These are phyloP conservation scores for Danaus chrysippus DNA, from an alignment of 2,888 invertebrate species.

Conservation along the genomic window DNA sequence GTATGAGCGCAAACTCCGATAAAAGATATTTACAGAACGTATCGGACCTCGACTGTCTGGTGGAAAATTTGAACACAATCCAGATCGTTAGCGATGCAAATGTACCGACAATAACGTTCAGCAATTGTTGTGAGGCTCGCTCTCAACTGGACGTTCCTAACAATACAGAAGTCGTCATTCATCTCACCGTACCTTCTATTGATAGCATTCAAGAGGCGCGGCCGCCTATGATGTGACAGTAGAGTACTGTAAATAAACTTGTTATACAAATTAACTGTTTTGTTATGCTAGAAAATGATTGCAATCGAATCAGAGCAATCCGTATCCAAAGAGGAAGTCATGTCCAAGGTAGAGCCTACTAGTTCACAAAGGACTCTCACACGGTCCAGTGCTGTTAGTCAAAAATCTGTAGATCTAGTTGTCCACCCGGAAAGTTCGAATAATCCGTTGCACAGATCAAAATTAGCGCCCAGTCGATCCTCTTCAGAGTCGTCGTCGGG, in stretches of 20 bases:
- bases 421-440: slow-evolving; percentile 71
- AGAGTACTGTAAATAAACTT: slow-evolving; percentile 21
- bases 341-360: slow-evolving; percentile 58
- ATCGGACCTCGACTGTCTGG: slow-evolving; percentile 54
- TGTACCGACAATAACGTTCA: slow-evolving; percentile 72
- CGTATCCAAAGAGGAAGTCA: slow-evolving; percentile 57
- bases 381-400: slow-evolving; percentile 80
- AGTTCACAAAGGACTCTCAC: slow-evolving; percentile 77
- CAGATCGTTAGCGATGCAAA: slow-evolving; percentile 63
- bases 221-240: slow-evolving; percentile 69
- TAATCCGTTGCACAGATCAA: slow-evolving; percentile 70
- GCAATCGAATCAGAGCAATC: slow-evolving; percentile 69
- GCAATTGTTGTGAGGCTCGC: slow-evolving; percentile 68
- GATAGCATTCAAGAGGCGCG: slow-evolving; percentile 66
- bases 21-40: slow-evolving; percentile 46
- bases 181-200: slow-evolving; percentile 69
- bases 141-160: slow-evolving; percentile 49
- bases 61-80: slow-evolving; percentile 57
- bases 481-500: slow-evolving; percentile 70
- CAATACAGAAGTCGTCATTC: slow-evolving; percentile 60
- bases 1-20: slow-evolving; percentile 66
- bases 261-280: slow-evolving; percentile 12
- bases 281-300: slow-evolving; percentile 55
- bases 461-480: slow-evolving; percentile 68
- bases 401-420: slow-evolving; percentile 79